phyloP scores from a whole-genome alignment of 2,797 vertebrate species.

The Columba guinea region DNA sequence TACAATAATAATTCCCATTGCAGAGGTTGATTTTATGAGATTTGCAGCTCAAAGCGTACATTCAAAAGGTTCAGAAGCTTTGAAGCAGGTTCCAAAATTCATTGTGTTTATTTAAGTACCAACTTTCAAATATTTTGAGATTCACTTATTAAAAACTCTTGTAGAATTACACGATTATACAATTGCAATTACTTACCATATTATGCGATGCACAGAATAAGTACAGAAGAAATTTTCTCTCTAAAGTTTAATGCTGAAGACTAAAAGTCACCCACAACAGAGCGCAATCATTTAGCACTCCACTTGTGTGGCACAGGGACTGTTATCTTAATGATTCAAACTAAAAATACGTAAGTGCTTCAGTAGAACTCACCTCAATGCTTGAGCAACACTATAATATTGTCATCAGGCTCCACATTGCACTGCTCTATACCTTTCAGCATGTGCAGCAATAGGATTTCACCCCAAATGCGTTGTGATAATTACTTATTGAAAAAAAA shows the following conservation, averaged over 20 bases:
- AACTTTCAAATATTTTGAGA: not conserved
- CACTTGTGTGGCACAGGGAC: not conserved
- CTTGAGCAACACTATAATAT: not conserved
- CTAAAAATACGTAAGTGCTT: not conserved
- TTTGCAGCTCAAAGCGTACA: not conserved
- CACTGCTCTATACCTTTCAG: not conserved
- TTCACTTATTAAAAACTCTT: not conserved
- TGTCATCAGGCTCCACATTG: not conserved
- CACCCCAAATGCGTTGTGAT: not conserved
- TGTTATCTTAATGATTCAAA: not conserved
- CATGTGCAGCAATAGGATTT: not conserved
- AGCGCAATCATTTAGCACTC: not conserved
- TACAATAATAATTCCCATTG: not conserved
- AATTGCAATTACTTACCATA: not conserved
- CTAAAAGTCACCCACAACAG: not conserved
- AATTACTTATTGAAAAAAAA: slow-evolving; percentile 22
- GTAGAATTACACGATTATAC: not conserved
- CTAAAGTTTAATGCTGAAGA: not conserved
- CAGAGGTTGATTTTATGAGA: not conserved
- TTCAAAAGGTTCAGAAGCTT: not conserved
- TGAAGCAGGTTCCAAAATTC: not conserved
- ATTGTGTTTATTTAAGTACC: not conserved
- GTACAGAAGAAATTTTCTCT: not conserved
- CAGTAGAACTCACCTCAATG: not conserved
- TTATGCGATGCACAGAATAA: not conserved